These are phyloP conservation scores for Ceuthmochares aereus DNA, from an alignment of 2,113 vertebrate species.

Conservation along the genomic window DNA sequence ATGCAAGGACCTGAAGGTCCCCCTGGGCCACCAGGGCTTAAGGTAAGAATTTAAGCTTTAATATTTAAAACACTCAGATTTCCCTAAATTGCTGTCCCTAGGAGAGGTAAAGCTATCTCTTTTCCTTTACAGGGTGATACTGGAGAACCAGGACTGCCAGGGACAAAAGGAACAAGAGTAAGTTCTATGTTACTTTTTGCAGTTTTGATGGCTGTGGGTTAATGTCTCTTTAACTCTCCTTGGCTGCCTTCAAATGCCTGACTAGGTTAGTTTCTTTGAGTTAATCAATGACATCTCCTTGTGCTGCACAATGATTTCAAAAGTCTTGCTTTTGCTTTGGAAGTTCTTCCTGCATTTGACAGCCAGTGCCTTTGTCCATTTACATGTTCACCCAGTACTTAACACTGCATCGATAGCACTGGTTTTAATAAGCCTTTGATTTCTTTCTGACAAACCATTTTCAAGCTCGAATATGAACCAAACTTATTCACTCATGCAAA, in stretches of 20 bases:
- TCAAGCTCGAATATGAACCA: neutral
- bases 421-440: neutral
- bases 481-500: neutral
- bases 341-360: neutral
- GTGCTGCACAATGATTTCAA: neutral
- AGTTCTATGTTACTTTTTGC: conserved; percentile 55
- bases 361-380: neutral
- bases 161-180: conserved; percentile 93
- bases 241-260: neutral
- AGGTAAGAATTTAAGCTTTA: conserved; percentile 76
- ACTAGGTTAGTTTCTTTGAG: neutral
- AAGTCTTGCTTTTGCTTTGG: neutral
- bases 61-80: neutral
- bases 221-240: neutral
- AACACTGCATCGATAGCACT: neutral
- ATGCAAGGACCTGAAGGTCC: conserved; percentile 94
- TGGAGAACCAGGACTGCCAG: conserved; percentile 85
- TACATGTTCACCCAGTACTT: neutral
- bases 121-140: conserved; percentile 84
- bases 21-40: conserved; percentile 85
- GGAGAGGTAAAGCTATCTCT: neutral
- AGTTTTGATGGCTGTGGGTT: neutral
- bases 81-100: neutral
- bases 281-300: neutral
- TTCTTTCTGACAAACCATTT: neutral